These are phyloP conservation scores for Melangyna quadrimaculata DNA, from an alignment of 2,888 invertebrate species.

Conservation along the genomic window DNA sequence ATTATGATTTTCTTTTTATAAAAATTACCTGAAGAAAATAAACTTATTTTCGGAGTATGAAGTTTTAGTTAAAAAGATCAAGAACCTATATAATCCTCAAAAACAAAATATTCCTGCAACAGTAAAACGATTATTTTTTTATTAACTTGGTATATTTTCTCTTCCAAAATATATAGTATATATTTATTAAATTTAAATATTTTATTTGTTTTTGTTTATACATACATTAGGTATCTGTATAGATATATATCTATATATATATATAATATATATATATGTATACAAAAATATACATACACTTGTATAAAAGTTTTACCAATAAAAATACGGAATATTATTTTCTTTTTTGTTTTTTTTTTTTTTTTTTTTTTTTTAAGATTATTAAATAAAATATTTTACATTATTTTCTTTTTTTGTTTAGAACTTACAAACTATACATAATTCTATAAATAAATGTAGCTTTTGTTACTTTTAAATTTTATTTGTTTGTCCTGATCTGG, in stretches of 20 bases:
- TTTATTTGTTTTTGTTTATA: conserved; percentile 63
- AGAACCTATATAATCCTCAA: too few species aligned
- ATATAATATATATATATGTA: conserved; percentile 63
- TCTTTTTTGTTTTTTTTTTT: neutral
- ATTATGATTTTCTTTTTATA: too few species aligned
- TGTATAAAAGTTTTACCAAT: conserved; percentile 69
- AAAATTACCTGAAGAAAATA: too few species aligned
- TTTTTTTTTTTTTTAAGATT: conserved; percentile 41
- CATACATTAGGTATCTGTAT: conserved; percentile 71
- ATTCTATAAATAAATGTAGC: conserved; percentile 55
- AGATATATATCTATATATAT: conserved; percentile 67
- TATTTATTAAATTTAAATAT: conserved; percentile 71
- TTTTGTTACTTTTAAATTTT: conserved; percentile 36
- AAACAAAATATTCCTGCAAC: neutral
- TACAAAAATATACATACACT: conserved; percentile 72
- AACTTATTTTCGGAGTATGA: too few species aligned
- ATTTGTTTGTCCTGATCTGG: conserved; percentile 56
- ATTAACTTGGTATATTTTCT: conserved; percentile 71
- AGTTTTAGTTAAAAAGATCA: too few species aligned
- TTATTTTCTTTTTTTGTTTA: conserved; percentile 46
- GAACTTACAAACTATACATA: conserved; percentile 58
- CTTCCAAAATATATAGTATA: conserved; percentile 71
- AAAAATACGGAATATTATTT: conserved; percentile 67
- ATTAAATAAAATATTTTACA: conserved; percentile 72
- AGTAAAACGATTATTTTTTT: conserved; percentile 39